Evolutionary conservation across 1,140 invertebrate genomes (phyloP), one percentile per base, ranked within the genome.

Genomic region (Palaemon carinicauda): DNA sequence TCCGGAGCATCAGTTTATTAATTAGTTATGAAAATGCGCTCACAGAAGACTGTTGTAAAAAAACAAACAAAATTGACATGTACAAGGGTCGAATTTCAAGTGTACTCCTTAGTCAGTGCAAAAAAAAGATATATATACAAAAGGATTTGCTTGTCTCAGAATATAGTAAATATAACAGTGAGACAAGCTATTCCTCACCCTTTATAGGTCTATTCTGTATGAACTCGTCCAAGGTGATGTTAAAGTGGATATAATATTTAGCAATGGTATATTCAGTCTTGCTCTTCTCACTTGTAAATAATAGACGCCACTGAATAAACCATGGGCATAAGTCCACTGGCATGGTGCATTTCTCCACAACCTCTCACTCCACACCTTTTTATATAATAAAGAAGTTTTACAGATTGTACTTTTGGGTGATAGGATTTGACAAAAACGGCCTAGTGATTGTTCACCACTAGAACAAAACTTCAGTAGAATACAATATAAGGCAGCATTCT

Each of bases 1-100:
- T 80, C 84, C 84, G 84, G 84, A 86, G 84, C 84, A 86, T 80
- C 60, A 80, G 56, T 73, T 86, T 80, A 52, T 86, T 78, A 54
- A 86, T 86, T 86, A 86, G 84, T 81, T 81, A 74, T 87, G 85
- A 87, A 87, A 87, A 87, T 87, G 85, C 85, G 85, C 85, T 87
- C 85, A 87, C 85, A 87, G 79, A 87, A 87, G 85, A 60, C 41
- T 81, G 80, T 86, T 56, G 73, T 73, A 80, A 80, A 41, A 80
- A n/a, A n/a, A n/a, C n/a, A n/a, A 74, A 52, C 41, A 83, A 71
- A 79, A 51, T 71, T 84, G 65, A 56, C 41, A 86, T 86, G 84
- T 86, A 86, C 84, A 86, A 86, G 84, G 84, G 84, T 86, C 84
- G 52, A 80, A 86, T 73, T n/a, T 56, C 80, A 86, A 78, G 60